phyloP scores from a whole-genome alignment of 2,888 invertebrate genomes.

The Ischnus inquisitorius region DNA sequence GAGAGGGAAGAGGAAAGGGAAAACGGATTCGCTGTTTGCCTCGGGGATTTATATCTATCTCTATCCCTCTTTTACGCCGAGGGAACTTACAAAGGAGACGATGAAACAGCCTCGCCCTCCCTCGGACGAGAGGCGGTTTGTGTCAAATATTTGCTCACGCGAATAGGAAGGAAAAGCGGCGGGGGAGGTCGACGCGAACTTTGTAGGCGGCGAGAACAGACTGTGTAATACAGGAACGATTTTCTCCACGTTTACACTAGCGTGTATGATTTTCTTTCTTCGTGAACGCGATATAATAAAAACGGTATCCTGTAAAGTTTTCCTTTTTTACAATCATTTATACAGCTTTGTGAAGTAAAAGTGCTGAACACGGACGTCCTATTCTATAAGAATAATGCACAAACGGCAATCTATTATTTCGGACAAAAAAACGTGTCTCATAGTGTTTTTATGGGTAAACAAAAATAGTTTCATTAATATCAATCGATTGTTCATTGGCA shows the following conservation, averaged over 20 bases:
- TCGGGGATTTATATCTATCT: slow-evolving; percentile 49
- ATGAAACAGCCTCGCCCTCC: slow-evolving; percentile 12
- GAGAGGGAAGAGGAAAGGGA: slow-evolving; percentile 23
- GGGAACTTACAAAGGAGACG: slow-evolving; percentile 17
- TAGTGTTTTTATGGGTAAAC: too few species aligned
- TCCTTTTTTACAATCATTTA: background rate
- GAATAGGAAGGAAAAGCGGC: slow-evolving; percentile 49
- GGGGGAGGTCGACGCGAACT: slow-evolving; percentile 9
- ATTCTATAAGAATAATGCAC: too few species aligned
- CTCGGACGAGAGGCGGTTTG: slow-evolving; percentile 13
- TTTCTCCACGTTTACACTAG: slow-evolving; percentile 34
- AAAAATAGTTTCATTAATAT: too few species aligned
- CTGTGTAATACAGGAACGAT: slow-evolving; percentile 54
- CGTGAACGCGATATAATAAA: background rate
- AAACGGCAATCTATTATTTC: too few species aligned
- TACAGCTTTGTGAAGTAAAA: too few species aligned
- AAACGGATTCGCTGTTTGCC: slow-evolving; percentile 57
- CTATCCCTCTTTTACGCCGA: slow-evolving; percentile 14
- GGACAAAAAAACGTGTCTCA: too few species aligned
- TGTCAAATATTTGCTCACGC: slow-evolving; percentile 62
- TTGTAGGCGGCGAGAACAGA: slow-evolving; percentile 33
- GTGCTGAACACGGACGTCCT: too few species aligned
- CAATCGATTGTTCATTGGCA: too few species aligned
- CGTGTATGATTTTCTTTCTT: slow-evolving; percentile 9
- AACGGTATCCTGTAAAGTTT: slow-evolving; percentile 23